A percentile compares a stretch with the other conserved stretches of the same genome.
Evolutionary conservation across 2,797 vertebrate genomes (phyloP).

Genomic region (Alectoris magna): DNA sequence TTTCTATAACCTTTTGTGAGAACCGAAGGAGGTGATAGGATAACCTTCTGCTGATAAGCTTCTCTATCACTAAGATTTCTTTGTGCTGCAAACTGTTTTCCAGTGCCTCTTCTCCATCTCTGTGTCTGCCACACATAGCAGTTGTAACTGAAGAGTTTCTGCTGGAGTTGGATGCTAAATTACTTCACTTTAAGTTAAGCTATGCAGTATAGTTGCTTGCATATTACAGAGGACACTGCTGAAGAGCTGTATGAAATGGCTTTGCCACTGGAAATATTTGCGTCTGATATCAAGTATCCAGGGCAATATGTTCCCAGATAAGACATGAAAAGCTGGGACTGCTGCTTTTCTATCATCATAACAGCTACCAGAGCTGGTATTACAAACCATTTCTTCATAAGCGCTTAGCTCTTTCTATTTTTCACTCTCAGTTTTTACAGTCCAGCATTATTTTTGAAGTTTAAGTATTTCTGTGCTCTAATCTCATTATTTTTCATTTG

Average conservation of each 20-base stretch:
- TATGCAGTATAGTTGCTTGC: not conserved
- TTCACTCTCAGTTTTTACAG: not conserved
- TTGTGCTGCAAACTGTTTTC: not conserved
- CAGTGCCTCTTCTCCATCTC: not conserved
- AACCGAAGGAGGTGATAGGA: not conserved
- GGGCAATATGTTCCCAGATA: not conserved
- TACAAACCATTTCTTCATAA: not conserved
- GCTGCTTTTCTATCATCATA: accelerated
- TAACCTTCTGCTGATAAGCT: not conserved
- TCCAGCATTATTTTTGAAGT: not conserved
- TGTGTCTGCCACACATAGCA: not conserved
- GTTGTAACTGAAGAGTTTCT: not conserved
- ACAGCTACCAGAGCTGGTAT: not conserved
- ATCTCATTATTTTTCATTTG: not conserved
- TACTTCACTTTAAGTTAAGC: not conserved
- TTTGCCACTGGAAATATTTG: not conserved
- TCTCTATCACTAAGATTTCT: not conserved
- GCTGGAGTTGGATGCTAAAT: not conserved
- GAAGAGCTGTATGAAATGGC: not conserved
- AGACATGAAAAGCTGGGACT: not conserved
- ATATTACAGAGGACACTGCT: not conserved
- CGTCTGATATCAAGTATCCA: not conserved
- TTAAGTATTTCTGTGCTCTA: not conserved
- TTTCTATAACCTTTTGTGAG: not conserved
- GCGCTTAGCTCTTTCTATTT: accelerated